phyloP scores from a whole-genome alignment of 2,797 vertebrate genomes.

The Eupleurogrammus muticus region DNA sequence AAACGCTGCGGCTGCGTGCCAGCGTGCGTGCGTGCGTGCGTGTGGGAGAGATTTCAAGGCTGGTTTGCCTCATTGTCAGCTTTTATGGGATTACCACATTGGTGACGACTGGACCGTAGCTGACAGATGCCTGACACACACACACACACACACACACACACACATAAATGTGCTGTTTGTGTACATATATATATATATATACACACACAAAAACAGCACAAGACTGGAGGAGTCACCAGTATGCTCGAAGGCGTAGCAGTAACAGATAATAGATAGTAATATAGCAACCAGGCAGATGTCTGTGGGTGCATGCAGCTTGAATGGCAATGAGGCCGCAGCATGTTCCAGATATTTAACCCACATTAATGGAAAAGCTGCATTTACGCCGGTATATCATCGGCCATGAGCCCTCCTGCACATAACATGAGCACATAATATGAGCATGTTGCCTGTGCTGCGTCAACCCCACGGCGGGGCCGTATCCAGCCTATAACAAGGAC shows the following conservation, averaged over 20 bases:
- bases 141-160: background rate
- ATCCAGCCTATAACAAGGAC: constrained; percentile 22
- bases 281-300: constrained; percentile 45
- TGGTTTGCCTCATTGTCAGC: constrained; percentile 61
- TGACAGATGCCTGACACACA: constrained; percentile 38
- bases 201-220: constrained; percentile 7
- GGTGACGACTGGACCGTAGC: constrained; percentile 44
- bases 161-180: no score
- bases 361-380: constrained; percentile 44
- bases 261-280: constrained; percentile 51
- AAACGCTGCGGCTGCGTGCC: constrained; percentile 16
- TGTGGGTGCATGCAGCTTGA: constrained; percentile 55
- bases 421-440: constrained; percentile 5
- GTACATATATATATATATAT: background rate
- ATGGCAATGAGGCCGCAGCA: constrained; percentile 67
- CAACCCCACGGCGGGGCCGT: background rate
- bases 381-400: constrained; percentile 37
- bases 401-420: constrained; percentile 9
- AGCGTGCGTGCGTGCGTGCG: constrained; percentile 8
- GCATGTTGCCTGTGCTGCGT: constrained; percentile 2
- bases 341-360: constrained; percentile 65
- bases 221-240: constrained; percentile 30
- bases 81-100: constrained; percentile 62
- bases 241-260: constrained; percentile 34
- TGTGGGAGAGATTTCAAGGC: constrained; percentile 49